Conservation (phyloP, 2,888 invertebrate species). For the Agrotis ipsilon region DNA sequence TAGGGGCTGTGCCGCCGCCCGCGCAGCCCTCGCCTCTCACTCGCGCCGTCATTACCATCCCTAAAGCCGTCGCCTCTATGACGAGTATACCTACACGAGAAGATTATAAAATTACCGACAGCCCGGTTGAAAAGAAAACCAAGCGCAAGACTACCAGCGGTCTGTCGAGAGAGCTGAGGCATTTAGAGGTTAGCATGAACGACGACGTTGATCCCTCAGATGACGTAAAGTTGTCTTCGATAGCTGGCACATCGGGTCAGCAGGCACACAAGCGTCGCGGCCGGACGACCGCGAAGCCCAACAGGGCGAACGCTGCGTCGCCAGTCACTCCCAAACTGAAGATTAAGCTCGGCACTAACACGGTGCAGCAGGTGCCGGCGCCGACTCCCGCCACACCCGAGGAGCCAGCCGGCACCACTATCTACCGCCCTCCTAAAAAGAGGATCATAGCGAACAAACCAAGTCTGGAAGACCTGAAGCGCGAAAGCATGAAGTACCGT, state of each 20-base stretch:
- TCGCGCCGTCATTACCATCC: slow-evolving; percentile 95
- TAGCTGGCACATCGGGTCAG: slow-evolving; percentile 67
- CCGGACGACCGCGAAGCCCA: slow-evolving; percentile 77
- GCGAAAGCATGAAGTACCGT: slow-evolving; percentile 97
- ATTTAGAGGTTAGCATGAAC: slow-evolving; percentile 91
- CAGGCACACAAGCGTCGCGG: slow-evolving; percentile 80
- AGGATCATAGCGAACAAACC: slow-evolving; percentile 92
- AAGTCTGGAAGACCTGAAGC: slow-evolving; percentile 95
- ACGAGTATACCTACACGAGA: slow-evolving; percentile 96
- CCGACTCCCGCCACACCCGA: slow-evolving; percentile 6
- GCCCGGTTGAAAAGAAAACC: slow-evolving; percentile 93
- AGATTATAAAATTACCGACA: slow-evolving; percentile 94
- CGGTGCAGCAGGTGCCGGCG: slow-evolving; percentile 86
- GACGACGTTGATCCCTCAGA: slow-evolving; percentile 89
- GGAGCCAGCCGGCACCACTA: slow-evolving; percentile 28
- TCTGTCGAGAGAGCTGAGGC: slow-evolving; percentile 92
- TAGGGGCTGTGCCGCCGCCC: slow-evolving; percentile 87
- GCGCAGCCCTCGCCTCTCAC: slow-evolving; percentile 92
- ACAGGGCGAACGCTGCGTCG: slow-evolving; percentile 70
- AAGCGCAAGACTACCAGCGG: slow-evolving; percentile 91
- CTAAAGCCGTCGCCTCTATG: slow-evolving; percentile 97
- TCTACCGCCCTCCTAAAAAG: slow-evolving; percentile 95
- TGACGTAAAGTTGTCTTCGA: slow-evolving; percentile 78
- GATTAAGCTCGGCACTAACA: slow-evolving; percentile 93
- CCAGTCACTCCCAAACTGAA: slow-evolving; percentile 93